A percentile compares a stretch with the other conserved stretches of the same genome.
Evolutionary conservation across 2,113 vertebrate genomes (phyloP).

Genomic region (Dolichotis patagonum): DNA sequence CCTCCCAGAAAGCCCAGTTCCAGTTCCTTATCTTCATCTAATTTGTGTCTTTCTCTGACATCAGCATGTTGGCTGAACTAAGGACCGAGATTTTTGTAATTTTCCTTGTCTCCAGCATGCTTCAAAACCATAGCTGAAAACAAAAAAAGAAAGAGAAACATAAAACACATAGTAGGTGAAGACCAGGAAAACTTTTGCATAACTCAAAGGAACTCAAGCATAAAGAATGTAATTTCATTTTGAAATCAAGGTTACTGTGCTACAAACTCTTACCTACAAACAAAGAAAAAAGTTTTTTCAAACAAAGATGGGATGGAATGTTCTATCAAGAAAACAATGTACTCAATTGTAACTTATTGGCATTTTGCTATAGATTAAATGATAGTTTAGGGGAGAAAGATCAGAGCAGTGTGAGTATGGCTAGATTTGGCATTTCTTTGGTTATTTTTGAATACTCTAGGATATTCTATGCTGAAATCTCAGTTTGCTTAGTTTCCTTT

Average conservation of each 20-base stretch:
- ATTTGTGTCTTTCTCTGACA: conserved; percentile 43
- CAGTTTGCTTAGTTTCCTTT: background rate
- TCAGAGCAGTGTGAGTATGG: background rate
- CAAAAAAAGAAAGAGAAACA: background rate
- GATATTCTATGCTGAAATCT: conserved; percentile 8
- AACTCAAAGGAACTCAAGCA: conserved; percentile 72
- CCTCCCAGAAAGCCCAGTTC: background rate
- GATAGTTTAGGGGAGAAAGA: background rate
- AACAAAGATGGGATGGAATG: conserved; percentile 38
- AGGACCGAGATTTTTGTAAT: conserved; percentile 25
- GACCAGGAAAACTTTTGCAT: conserved; percentile 64
- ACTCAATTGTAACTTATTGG: conserved; percentile 35
- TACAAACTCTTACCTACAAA: conserved; percentile 61
- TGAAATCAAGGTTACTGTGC: conserved; percentile 68
- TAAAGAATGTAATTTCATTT: conserved; percentile 71
- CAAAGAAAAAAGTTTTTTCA: conserved; percentile 17
- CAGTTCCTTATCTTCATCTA: background rate
- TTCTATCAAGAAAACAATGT: conserved; percentile 16
- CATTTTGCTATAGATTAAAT: conserved; percentile 43
- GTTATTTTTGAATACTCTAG: background rate
- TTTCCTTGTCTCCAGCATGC: conserved; percentile 5
- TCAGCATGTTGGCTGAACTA: conserved; percentile 55
- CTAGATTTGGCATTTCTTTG: conserved; percentile 27
- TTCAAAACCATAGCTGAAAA: background rate
- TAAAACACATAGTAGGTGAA: conserved; percentile 1